Base-by-base conservation (phyloP, 2,113 vertebrate species). In the Synodontis membranacea region DNA sequence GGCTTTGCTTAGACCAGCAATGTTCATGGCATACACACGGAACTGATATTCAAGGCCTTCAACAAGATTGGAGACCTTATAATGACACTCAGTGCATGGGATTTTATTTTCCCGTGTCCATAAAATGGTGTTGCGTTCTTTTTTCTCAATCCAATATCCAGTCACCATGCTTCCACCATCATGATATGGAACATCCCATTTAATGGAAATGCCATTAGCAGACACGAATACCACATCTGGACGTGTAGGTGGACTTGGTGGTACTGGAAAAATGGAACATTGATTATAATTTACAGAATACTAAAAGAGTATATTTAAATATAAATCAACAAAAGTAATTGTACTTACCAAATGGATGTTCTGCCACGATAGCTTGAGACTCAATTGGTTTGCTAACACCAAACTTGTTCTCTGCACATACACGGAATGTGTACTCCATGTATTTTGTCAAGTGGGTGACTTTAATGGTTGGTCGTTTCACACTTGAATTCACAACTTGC, bases 131-230 rank as follows among this genome's bases (percentile, higher is more conserved):
- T 99, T 99, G 31, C 98, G 96, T 91, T 99, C 98, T 90, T 99
- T 99, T 94, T 97, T 99, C 93, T 99, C 98, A 89, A 99, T 97
- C 98, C 97, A 99, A 84, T 99, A 99, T 86, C 97, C 98, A 79
- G 96, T 95, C 84, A 99, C 93, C 93, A 96, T 93, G 93, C 98
- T 99, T 90, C 98, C 98, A 70, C 98, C 98, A 75, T 99, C 98
- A 78, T 97, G 95, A 89, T 99, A 99, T 34, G 98, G 97, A 34
- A 97, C 94, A 72, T 99, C 98, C 98, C 98, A 99, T 81, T 96
- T 96, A 91, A 99, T 98, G 83, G 93, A 92, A 94, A 99, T 99
- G 89, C 95, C 94, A 87, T 88, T 97, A 85, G 97, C 96, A 84
- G 97, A 96, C 37, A 97, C 96, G 0, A 92, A 96, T 66, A 96